Evolutionary conservation across 2,797 vertebrate species (phyloP).

Genomic region (Pelochelys cantorii): DNA sequence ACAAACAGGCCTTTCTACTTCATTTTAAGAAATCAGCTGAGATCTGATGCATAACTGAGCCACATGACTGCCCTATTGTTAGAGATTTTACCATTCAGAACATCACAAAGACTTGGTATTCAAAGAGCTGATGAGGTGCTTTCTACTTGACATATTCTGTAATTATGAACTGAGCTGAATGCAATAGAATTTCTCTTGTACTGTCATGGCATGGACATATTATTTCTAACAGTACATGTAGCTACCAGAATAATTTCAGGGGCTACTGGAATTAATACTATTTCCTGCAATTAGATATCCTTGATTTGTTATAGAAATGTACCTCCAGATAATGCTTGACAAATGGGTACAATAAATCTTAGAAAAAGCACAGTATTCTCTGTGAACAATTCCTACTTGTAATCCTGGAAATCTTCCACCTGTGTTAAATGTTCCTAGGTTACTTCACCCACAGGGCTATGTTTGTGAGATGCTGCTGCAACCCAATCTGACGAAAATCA

Average conservation of each 20-base stretch:
- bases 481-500: not conserved
- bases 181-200: slow-evolving; percentile 47
- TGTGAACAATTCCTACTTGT: slow-evolving; percentile 4
- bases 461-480: not conserved
- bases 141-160: slow-evolving; percentile 33
- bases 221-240: slow-evolving; percentile 7
- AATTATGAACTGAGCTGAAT: slow-evolving; percentile 50
- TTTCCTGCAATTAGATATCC: slow-evolving; percentile 20
- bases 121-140: not conserved
- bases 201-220: not conserved
- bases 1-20: not conserved
- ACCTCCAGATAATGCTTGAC: slow-evolving; percentile 14
- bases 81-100: not conserved
- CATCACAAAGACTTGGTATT: slow-evolving; percentile 20
- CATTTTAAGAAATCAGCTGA: not conserved
- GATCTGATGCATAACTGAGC: not conserved
- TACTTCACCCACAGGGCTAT: not conserved
- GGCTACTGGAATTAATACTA: not conserved
- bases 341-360: not conserved
- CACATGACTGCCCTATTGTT: not conserved
- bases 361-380: not conserved
- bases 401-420: slow-evolving; percentile 1
- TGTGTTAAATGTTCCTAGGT: not conserved
- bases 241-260: not conserved
- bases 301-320: slow-evolving; percentile 46